Conservation (phyloP, 2,797 vertebrate genomes). For the Merluccius polli region DNA sequence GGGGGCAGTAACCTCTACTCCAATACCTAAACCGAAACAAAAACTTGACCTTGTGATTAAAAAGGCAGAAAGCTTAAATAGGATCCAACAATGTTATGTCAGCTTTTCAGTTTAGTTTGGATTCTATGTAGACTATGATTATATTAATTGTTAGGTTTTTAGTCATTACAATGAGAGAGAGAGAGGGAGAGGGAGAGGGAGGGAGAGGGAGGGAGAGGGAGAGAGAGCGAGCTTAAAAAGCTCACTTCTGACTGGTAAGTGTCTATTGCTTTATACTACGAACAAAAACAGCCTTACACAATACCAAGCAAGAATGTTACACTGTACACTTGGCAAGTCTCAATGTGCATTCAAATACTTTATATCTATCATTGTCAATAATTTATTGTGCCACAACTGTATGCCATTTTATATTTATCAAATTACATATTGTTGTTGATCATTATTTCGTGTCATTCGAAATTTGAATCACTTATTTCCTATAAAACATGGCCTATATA, state of each 20-base stretch:
- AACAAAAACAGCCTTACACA: background rate
- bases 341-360: background rate
- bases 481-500: background rate
- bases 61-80: conserved; percentile 44
- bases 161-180: background rate
- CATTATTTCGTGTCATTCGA: background rate
- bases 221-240: too few species aligned
- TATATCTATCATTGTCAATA: conserved; percentile 25
- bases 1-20: background rate
- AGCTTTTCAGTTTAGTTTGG: background rate
- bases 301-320: background rate
- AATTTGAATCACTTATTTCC: background rate
- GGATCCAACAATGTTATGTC: too few species aligned
- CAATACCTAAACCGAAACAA: background rate
- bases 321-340: background rate
- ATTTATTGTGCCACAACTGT: conserved; percentile 14
- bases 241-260: background rate
- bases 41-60: conserved; percentile 40
- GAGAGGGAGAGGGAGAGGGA: too few species aligned
- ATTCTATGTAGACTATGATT: too few species aligned
- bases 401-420: conserved; percentile 15
- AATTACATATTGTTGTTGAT: conserved; percentile 21
- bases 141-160: too few species aligned
- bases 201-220: too few species aligned
- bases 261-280: background rate